phyloP scores from a whole-genome alignment of 1,140 invertebrate species.

The Sinella curviseta region DNA sequence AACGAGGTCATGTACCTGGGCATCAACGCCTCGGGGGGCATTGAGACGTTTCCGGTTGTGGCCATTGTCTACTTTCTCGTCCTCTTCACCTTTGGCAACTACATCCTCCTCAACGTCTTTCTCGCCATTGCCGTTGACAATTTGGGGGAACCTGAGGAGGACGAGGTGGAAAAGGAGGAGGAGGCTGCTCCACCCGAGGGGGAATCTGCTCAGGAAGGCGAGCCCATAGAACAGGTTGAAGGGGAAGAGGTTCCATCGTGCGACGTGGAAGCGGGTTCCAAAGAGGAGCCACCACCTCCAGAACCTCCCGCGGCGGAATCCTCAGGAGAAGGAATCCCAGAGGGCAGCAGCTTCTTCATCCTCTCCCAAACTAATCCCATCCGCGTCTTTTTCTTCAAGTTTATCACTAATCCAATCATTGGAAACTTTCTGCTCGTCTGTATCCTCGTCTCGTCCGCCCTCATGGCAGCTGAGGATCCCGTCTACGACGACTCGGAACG shows the following conservation, averaged over 20 bases:
- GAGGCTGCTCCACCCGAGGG: not conserved
- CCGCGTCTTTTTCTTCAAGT: conserved; percentile 56
- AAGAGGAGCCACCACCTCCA: conserved; percentile 54
- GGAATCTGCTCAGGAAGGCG: not conserved
- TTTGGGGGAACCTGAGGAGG: conserved; percentile 98
- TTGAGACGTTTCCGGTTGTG: conserved; percentile 80
- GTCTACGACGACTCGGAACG: conserved; percentile 58
- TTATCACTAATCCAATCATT: conserved; percentile 60
- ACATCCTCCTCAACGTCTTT: conserved; percentile 99
- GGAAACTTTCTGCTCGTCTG: conserved; percentile 64
- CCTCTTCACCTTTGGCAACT: conserved; percentile 98
- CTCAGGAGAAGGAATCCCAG: too few species aligned
- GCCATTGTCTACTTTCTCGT: conserved; percentile 98
- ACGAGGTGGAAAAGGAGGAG: conserved; percentile 80
- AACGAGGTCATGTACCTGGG: conserved; percentile 99
- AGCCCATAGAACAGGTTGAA: conserved; percentile 49
- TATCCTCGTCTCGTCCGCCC: conserved; percentile 62
- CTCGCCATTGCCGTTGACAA: conserved; percentile 99
- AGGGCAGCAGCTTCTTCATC: conserved; percentile 58
- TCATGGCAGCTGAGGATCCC: conserved; percentile 68
- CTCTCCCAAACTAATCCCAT: conserved; percentile 56
- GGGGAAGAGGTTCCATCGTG: too few species aligned
- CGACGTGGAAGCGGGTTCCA: conserved; percentile 48
- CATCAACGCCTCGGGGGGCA: conserved; percentile 88
- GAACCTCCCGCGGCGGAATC: too few species aligned